phyloP scores from a whole-genome alignment of 2,113 vertebrate genomes.

The Trematomus loennbergii region DNA sequence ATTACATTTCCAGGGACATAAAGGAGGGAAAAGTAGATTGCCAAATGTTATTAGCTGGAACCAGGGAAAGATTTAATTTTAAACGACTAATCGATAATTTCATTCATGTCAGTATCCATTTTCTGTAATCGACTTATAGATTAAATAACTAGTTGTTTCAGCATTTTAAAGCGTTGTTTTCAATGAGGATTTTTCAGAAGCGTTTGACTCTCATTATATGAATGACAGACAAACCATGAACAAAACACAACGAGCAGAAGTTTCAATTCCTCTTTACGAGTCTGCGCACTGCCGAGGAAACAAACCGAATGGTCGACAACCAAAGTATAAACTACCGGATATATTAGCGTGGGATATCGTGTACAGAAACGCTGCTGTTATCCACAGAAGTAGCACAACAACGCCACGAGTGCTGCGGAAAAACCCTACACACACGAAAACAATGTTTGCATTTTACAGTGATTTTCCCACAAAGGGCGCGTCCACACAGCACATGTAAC shows the following conservation, averaged over 20 bases:
- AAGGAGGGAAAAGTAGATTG: not conserved
- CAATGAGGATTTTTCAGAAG: not conserved
- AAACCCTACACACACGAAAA: not conserved
- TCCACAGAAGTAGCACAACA: not conserved
- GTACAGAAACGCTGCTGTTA: not conserved
- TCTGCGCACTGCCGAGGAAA: slow-evolving; percentile 20
- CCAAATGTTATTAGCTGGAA: not conserved
- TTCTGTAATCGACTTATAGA: not conserved
- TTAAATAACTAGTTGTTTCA: not conserved
- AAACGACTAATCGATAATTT: too few relatives aligned
- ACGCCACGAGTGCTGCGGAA: slow-evolving; percentile 22
- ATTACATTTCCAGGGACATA: not conserved
- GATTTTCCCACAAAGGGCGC: slow-evolving; percentile 21
- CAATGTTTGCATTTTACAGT: not conserved
- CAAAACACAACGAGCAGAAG: not conserved
- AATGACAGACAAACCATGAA: not conserved
- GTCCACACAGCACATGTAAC: not conserved
- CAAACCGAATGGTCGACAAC: not conserved
- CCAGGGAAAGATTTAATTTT: too few relatives aligned
- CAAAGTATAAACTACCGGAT: slow-evolving; percentile 6
- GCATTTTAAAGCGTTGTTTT: not conserved
- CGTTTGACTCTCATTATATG: not conserved
- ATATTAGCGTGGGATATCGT: not conserved
- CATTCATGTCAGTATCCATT: not conserved
- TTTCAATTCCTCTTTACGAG: slow-evolving; percentile 38